A percentile compares a stretch with the other conserved stretches of the same genome.
Conservation (phyloP, 2,797 vertebrate species). For the Spinus olivaceus region DNA sequence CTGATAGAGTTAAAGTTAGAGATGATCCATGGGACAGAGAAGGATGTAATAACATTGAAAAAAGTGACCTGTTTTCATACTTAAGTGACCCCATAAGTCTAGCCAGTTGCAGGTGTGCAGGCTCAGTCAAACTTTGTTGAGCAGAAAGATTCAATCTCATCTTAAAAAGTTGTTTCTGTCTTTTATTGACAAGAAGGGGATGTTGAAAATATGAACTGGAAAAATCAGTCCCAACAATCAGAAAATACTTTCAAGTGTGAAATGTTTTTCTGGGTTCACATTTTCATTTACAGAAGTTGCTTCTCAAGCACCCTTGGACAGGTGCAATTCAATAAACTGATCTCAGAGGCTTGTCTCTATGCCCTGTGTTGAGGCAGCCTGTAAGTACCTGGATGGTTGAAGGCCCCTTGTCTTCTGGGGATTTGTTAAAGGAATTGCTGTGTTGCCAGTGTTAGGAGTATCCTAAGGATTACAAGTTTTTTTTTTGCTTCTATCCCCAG, state of each 20-base stretch:
- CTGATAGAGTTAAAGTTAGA: not conserved
- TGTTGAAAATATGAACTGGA: not conserved
- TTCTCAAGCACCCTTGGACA: not conserved
- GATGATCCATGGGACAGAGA: not conserved
- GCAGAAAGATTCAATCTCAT: not conserved
- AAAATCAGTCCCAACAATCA: not conserved
- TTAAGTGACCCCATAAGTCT: not conserved
- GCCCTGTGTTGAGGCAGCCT: not conserved
- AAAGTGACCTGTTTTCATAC: not conserved
- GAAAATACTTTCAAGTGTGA: not conserved
- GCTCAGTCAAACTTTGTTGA: not conserved
- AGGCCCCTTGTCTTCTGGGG: not conserved
- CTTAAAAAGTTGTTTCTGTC: not conserved
- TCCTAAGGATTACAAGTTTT: not conserved
- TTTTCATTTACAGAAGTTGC: not conserved
- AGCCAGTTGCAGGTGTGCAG: not conserved
- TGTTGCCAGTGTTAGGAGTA: not conserved
- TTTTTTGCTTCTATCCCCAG: not conserved
- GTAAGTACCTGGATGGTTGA: not conserved
- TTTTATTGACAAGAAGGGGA: not conserved
- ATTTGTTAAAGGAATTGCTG: not conserved
- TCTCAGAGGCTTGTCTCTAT: not conserved
- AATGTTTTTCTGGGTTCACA: not conserved
- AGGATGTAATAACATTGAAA: not conserved
- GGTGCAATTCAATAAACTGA: not conserved